Conservation (phyloP, 2,797 vertebrate genomes). For the Anas bernieri region DNA sequence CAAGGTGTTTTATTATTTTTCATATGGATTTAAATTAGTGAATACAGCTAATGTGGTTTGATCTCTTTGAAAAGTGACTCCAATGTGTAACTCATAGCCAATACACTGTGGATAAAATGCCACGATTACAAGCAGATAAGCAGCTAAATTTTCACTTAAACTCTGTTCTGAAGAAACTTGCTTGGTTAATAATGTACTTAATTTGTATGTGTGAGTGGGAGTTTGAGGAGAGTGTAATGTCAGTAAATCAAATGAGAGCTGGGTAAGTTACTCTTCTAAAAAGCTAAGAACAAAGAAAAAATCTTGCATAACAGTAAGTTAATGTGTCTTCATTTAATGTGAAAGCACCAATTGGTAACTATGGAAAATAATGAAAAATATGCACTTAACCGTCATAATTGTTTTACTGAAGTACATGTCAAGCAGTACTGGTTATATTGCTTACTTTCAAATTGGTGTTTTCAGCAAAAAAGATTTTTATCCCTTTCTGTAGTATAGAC, state of each 20-base stretch:
- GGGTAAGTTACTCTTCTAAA: constrained; percentile 67
- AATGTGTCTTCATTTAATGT: constrained; percentile 54
- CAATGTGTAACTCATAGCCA: background rate
- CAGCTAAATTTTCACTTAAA: constrained; percentile 39
- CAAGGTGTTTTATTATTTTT: background rate
- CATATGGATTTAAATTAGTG: background rate
- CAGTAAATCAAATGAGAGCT: constrained; percentile 61
- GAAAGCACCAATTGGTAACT: constrained; percentile 41
- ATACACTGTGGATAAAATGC: constrained; percentile 23
- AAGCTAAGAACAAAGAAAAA: constrained; percentile 67
- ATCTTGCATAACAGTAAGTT: constrained; percentile 50
- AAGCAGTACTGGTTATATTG: background rate
- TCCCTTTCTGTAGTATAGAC: background rate
- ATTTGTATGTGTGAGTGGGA: constrained; percentile 75
- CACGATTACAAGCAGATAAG: constrained; percentile 42
- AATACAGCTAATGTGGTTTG: background rate
- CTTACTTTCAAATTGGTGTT: background rate
- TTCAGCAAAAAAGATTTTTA: background rate
- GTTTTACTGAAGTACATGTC: background rate
- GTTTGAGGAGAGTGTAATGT: constrained; percentile 72
- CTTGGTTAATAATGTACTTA: constrained; percentile 74
- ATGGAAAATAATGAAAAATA: constrained; percentile 53
- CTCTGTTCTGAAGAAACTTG: constrained; percentile 58
- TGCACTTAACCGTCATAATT: background rate
- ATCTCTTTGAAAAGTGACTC: constrained; percentile 25